Evolutionary conservation across 2,797 vertebrate genomes (phyloP), one percentile per base, ranked within the genome.

Genomic region (Discoglossus pictus): DNA sequence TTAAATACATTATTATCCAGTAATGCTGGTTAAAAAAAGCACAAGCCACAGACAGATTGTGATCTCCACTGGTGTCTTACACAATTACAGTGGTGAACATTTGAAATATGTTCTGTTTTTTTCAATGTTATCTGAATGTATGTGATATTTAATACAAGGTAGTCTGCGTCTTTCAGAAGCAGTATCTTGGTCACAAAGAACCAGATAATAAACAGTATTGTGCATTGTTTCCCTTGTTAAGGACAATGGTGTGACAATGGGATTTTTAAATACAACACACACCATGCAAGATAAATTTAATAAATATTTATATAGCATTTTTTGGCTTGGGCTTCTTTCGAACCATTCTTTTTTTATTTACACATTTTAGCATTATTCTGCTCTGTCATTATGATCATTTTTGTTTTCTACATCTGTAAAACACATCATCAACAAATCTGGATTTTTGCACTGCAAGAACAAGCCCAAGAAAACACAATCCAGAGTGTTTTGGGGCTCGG

Each of bases 291-390:
- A 61, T 56, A 67, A 63, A 39, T 51, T 40, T 62, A 21, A 0
- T 68, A 76, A 50, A 16, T 16, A 61, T 44, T 43, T 27, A 55
- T 42, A 4, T 24, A 4, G n/a, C 46, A 21, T 62, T 72, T 70
- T 79, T 80, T 78, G 79, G 72, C 74, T 76, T 74, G 63, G 77
- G 58, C 74, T 82, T 74, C 72, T 48, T 54, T 71, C 78, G 55
- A 31, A 34, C 69, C 0, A 82, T 79, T 82, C 76, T 82, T 83
- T 3, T 3, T 11, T 6, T 25, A 40, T 48, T 25, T 56, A 71
- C 68, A 64, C 16, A 43, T 40, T 64, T 35, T 31, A 34, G 16
- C 12, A 63, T 25, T 61, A 55, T 47, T 34, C 24, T 39, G 15
- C n/a, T 15, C 16, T 31, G 1, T 6, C 13, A 47, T 48, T 62